Evolutionary conservation across 1,140 invertebrate species (phyloP).

Genomic region (Spodoptera frugiperda): DNA sequence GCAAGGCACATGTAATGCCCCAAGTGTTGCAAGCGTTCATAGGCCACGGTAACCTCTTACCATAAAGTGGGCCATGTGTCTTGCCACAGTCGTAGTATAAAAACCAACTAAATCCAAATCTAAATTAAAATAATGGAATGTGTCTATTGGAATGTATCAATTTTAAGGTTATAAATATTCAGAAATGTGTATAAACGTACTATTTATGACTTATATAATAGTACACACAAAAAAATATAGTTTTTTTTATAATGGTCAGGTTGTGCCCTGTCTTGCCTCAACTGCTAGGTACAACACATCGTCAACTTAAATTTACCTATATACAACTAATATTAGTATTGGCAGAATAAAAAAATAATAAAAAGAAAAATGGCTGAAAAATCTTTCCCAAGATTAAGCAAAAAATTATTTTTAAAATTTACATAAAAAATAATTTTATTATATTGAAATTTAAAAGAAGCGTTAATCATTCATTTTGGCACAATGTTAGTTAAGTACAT

Average conservation of each 20-base stretch:
- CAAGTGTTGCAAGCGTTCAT: too few species aligned
- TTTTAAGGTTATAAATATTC: too few species aligned
- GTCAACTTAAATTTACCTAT: constrained; percentile 60
- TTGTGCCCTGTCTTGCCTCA: constrained; percentile 65
- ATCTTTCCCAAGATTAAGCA: constrained; percentile 17
- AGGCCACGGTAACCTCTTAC: too few species aligned
- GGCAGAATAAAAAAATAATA: constrained; percentile 35
- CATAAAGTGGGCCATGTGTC: too few species aligned
- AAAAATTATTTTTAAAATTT: constrained; percentile 36
- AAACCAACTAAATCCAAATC: too few species aligned
- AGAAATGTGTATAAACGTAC: too few species aligned
- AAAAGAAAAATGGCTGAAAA: constrained; percentile 41
- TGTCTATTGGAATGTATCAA: too few species aligned
- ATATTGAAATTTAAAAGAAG: constrained; percentile 39
- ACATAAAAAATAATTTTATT: constrained; percentile 25
- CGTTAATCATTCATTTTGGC: constrained; percentile 63
- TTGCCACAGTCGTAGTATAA: too few species aligned
- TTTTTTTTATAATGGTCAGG: background rate
- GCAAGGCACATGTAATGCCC: too few species aligned
- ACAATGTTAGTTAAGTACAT: constrained; percentile 63
- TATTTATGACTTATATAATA: too few species aligned
- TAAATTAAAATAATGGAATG: too few species aligned
- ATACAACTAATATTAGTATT: constrained; percentile 65
- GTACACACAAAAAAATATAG: too few species aligned
- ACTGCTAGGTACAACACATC: constrained; percentile 69